Evolutionary conservation across 1,140 invertebrate genomes (phyloP).

Genomic region (Leptopilina boulardi): DNA sequence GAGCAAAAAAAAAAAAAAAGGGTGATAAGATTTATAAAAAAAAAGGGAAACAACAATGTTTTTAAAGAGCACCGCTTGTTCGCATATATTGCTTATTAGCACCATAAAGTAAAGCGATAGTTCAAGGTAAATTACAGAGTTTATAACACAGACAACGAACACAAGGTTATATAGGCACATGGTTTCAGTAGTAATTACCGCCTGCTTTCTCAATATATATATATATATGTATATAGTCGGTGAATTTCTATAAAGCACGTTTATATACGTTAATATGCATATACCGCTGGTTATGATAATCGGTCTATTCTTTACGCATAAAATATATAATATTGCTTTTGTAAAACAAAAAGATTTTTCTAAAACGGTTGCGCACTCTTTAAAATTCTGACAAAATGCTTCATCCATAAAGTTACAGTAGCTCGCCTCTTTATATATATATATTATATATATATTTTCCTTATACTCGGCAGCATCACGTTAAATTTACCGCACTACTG

Average conservation of each 20-base stretch:
- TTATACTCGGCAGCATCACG: neutral
- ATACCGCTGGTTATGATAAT: constrained; percentile 1
- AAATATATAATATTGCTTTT: neutral
- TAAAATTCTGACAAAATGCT: constrained; percentile 7
- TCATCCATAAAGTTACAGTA: constrained; percentile 4
- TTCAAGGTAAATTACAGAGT: constrained; percentile 31
- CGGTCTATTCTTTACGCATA: neutral
- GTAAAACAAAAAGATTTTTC: neutral
- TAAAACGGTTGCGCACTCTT: constrained; percentile 16
- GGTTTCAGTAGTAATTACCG: constrained; percentile 14
- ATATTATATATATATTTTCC: constrained; percentile 17
- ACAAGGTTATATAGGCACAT: constrained; percentile 10
- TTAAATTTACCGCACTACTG: constrained; percentile 11
- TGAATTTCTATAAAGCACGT: constrained; percentile 21
- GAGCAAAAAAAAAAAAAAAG: neutral
- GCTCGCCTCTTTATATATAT: neutral
- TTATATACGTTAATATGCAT: constrained; percentile 25
- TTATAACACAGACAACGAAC: neutral
- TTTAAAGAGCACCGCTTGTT: constrained; percentile 1
- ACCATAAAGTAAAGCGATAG: constrained; percentile 32
- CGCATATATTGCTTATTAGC: constrained; percentile 28
- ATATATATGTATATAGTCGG: constrained; percentile 14
- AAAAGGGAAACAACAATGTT: neutral
- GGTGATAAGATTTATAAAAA: neutral
- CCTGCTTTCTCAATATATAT: neutral